Evolutionary conservation across 2,888 invertebrate genomes (phyloP).

Genomic region (Mantis religiosa): DNA sequence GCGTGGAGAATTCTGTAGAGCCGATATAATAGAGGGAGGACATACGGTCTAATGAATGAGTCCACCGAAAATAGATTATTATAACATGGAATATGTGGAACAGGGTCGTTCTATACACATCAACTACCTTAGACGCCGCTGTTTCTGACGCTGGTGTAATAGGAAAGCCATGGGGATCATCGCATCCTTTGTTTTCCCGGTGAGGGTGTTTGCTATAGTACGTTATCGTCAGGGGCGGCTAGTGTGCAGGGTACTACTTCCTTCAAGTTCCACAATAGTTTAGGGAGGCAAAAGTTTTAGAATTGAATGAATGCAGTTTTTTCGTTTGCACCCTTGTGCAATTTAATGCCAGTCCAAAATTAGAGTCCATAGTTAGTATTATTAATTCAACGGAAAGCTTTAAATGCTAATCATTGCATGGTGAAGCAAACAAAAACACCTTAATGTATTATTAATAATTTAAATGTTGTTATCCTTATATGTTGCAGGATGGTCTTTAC

Average conservation of each 20-base stretch:
- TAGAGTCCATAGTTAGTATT: too few species aligned
- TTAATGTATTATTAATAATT: too few species aligned
- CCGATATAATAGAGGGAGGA: neutral
- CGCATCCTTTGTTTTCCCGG: neutral
- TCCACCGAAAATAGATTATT: slow-evolving; percentile 1
- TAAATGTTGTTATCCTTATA: too few species aligned
- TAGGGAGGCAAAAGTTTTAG: too few species aligned
- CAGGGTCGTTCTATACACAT: neutral
- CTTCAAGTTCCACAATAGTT: too few species aligned
- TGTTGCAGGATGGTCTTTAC: too few species aligned
- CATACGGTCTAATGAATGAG: neutral
- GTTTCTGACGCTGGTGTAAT: neutral
- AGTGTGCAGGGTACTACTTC: neutral
- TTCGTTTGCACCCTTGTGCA: too few species aligned
- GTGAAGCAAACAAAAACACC: too few species aligned
- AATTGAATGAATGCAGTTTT: too few species aligned
- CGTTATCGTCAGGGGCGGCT: neutral
- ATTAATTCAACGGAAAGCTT: too few species aligned
- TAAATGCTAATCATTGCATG: too few species aligned
- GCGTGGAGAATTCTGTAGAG: neutral
- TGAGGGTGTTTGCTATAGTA: neutral
- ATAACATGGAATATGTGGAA: slow-evolving; percentile 6
- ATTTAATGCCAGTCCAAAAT: too few species aligned
- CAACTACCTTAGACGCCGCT: neutral
- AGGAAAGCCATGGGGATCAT: neutral